A percentile compares a stretch with the other conserved stretches of the same genome.
phyloP scores from a whole-genome alignment of 2,888 invertebrate species.

The Tipula helvola region DNA sequence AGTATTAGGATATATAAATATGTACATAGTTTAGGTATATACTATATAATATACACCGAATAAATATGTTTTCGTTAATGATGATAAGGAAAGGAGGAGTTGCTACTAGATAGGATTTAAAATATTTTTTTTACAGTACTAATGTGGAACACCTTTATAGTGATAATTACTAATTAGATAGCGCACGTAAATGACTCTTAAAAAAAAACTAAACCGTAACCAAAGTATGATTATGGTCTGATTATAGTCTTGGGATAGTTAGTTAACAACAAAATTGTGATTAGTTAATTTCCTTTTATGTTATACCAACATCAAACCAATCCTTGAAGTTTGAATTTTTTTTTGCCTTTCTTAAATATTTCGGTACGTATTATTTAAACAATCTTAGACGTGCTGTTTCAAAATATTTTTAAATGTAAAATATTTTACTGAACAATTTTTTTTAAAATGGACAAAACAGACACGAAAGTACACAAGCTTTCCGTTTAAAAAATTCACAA shows the following conservation, averaged over 20 bases:
- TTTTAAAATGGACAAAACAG: no score
- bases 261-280: not conserved
- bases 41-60: not conserved
- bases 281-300: not conserved
- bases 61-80: not conserved
- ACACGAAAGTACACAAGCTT: no score
- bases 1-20: not conserved
- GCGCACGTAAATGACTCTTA: not conserved
- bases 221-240: not conserved
- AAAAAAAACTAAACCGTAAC: not conserved
- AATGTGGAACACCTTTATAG: not conserved
- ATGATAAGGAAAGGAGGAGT: not conserved
- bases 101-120: not conserved
- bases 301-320: not conserved
- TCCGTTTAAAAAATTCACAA: no score
- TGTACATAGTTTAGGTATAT: not conserved
- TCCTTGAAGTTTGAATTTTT: not conserved
- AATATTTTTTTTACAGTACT: not conserved
- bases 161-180: not conserved
- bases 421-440: no score
- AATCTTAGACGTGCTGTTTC: no score
- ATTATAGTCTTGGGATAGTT: not conserved
- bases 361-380: no score
- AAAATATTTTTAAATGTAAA: no score
- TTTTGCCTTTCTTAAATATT: no score